Conservation (phyloP, 2,888 invertebrate genomes). For the Drosophila histrio region DNA sequence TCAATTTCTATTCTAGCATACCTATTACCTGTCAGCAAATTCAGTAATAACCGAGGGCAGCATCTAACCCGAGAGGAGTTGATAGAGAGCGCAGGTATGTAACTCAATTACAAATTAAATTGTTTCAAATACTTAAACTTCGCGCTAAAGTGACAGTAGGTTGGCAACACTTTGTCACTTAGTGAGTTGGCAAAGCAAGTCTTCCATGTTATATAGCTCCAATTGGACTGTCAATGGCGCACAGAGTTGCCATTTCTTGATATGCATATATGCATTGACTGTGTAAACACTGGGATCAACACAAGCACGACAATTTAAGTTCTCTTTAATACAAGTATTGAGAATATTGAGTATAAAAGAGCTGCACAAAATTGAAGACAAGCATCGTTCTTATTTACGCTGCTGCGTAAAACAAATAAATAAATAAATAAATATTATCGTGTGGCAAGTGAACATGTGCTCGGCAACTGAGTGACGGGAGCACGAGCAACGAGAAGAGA, state of each 20-base stretch:
- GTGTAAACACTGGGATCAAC: background rate
- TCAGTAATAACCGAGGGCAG: background rate
- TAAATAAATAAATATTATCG: constrained; percentile 62
- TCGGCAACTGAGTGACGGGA: constrained; percentile 28
- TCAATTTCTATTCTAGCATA: background rate
- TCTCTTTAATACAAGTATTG: background rate
- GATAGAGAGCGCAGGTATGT: background rate
- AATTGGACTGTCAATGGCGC: too few species aligned
- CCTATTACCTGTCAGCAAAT: background rate
- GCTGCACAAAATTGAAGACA: background rate
- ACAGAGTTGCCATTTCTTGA: background rate
- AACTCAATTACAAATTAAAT: background rate
- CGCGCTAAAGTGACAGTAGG: background rate
- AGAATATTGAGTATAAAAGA: background rate
- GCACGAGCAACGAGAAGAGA: constrained; percentile 31
- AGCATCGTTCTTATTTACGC: background rate
- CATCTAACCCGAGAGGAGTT: background rate
- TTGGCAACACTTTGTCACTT: background rate
- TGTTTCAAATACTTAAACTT: background rate
- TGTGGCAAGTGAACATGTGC: constrained; percentile 37
- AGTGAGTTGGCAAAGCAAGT: background rate
- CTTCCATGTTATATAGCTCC: too few species aligned
- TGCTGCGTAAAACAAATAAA: constrained; percentile 18
- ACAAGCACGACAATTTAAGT: background rate
- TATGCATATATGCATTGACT: background rate